phyloP scores from a whole-genome alignment of 2,113 vertebrate genomes.

The Camelus bactrianus region DNA sequence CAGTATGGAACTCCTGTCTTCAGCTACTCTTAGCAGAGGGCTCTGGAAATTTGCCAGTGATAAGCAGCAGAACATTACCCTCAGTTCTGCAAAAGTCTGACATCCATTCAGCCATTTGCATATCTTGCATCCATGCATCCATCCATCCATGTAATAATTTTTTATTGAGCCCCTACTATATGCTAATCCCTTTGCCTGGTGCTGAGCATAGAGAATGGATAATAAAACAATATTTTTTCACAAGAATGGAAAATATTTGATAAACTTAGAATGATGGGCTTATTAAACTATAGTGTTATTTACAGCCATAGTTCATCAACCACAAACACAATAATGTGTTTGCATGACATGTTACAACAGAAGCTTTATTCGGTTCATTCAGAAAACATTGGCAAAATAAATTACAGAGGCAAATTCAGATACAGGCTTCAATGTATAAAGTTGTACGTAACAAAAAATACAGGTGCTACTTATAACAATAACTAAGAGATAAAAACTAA shows the following conservation, averaged over 20 bases:
- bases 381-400: constrained; percentile 87
- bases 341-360: constrained; percentile 87
- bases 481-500: constrained; percentile 92
- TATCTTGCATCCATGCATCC: background rate
- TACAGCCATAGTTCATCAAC: constrained; percentile 76
- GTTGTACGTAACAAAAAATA: constrained; percentile 90
- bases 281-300: constrained; percentile 75
- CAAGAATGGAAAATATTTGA: constrained; percentile 79
- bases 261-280: constrained; percentile 72
- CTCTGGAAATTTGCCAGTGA: constrained; percentile 15
- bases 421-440: constrained; percentile 88
- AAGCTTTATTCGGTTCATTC: constrained; percentile 88
- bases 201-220: background rate
- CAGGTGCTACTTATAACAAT: constrained; percentile 90
- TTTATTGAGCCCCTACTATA: background rate
- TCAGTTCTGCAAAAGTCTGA: background rate
- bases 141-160: background rate
- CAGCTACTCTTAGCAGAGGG: background rate
- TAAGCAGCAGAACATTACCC: background rate
- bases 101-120: background rate
- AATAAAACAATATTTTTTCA: constrained; percentile 52
- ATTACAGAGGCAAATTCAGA: constrained; percentile 87
- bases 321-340: constrained; percentile 79
- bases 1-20: background rate
- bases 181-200: background rate